These are phyloP conservation scores for Arge pagana DNA, from an alignment of 2,888 invertebrate genomes.

Conservation along the genomic window DNA sequence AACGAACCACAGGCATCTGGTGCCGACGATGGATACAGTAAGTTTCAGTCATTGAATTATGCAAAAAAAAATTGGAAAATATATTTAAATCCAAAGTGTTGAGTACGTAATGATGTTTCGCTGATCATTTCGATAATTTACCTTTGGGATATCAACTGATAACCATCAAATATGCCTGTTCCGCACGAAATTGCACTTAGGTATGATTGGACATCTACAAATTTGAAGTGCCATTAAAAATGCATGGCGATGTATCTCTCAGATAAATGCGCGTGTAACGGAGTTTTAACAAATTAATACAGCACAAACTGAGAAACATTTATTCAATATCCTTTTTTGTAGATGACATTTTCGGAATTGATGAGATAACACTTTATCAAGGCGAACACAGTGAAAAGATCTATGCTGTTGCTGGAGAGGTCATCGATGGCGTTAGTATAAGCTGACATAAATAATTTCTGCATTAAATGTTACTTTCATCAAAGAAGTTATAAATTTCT, in stretches of 20 bases:
- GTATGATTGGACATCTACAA: too few species aligned
- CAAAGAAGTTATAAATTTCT: constrained; percentile 6
- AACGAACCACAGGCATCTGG: constrained; percentile 64
- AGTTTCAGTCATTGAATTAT: constrained; percentile 39
- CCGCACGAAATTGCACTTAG: too few species aligned
- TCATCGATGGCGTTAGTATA: constrained; percentile 86
- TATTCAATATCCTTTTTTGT: constrained; percentile 52
- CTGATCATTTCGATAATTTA: constrained; percentile 24
- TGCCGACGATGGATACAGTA: constrained; percentile 75
- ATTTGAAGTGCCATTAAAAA: too few species aligned
- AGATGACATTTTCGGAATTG: constrained; percentile 92
- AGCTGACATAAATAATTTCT: constrained; percentile 4
- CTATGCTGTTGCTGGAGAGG: constrained; percentile 90
- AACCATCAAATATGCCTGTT: too few species aligned
- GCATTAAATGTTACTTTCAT: constrained; percentile 46
- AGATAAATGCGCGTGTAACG: too few species aligned
- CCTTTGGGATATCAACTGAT: constrained; percentile 45
- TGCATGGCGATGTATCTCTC: too few species aligned
- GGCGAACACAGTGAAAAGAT: constrained; percentile 87
- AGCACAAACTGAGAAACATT: too few species aligned
- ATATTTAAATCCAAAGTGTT: constrained; percentile 40
- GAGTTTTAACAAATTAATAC: too few species aligned
- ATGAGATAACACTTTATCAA: constrained; percentile 87
- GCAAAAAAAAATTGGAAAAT: neutral
- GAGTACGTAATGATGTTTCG: constrained; percentile 39